Conservation (phyloP, 2,113 vertebrate species). For the Jaculus jaculus region DNA sequence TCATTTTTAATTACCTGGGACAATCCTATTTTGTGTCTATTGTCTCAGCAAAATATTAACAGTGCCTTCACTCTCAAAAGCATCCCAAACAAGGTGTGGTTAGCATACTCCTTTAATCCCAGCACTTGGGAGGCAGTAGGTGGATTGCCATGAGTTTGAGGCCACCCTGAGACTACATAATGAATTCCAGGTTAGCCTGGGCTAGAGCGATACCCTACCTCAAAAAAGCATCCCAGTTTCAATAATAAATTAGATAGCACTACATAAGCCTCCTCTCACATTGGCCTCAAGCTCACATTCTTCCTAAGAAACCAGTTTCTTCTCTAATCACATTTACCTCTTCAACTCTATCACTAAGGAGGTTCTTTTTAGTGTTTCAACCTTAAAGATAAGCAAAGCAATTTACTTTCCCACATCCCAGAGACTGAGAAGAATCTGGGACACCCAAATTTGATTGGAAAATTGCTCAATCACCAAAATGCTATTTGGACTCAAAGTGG, state of each 20-base stretch:
- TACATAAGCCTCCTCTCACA: background rate
- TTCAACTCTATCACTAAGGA: slow-evolving; percentile 36
- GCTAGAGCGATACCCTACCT: too few species aligned
- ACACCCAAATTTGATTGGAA: slow-evolving; percentile 31
- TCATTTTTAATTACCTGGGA: slow-evolving; percentile 23
- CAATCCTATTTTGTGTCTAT: slow-evolving; percentile 21
- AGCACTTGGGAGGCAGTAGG: too few species aligned
- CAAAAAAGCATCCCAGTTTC: background rate
- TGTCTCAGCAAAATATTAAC: slow-evolving; percentile 9
- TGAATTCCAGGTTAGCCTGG: too few species aligned
- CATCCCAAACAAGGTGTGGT: too few species aligned
- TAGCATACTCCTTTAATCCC: background rate
- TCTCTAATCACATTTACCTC: slow-evolving; percentile 39
- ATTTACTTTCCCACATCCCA: slow-evolving; percentile 22
- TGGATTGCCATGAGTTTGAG: too few species aligned
- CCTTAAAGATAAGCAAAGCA: slow-evolving; percentile 19
- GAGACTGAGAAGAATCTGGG: background rate
- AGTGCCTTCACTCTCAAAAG: background rate
- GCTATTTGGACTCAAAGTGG: slow-evolving; percentile 23
- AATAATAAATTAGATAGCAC: slow-evolving; percentile 29
- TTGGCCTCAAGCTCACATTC: background rate
- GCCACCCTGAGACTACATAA: too few species aligned
- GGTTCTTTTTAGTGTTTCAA: background rate
- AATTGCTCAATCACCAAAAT: background rate
- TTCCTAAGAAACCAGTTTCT: slow-evolving; percentile 21